A percentile compares a stretch with the other conserved stretches of the same genome.
These are phyloP conservation scores for Malurus alboscapulatus DNA, from an alignment of 2,113 vertebrate genomes.

Conservation along the genomic window DNA sequence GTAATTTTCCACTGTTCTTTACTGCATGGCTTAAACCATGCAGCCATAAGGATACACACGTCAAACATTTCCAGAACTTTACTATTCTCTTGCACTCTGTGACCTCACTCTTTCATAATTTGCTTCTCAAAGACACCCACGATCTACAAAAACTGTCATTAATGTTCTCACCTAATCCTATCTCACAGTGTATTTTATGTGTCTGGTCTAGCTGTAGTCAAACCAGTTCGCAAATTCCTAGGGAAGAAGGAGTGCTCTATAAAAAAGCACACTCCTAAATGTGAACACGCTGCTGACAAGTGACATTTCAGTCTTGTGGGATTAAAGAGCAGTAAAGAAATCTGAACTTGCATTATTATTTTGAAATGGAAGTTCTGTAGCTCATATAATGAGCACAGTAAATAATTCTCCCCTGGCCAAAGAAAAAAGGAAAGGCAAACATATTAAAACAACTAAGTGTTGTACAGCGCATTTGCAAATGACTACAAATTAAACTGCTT, in stretches of 20 bases:
- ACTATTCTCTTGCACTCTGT: background rate
- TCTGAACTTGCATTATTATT: background rate
- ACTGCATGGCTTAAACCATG: background rate
- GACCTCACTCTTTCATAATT: background rate
- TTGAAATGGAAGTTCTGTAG: background rate
- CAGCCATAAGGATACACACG: background rate
- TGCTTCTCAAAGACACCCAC: background rate
- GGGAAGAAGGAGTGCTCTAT: background rate
- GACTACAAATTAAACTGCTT: background rate
- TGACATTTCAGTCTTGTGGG: background rate
- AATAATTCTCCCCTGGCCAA: background rate
- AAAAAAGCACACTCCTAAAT: background rate
- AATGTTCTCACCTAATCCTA: background rate
- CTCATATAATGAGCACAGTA: background rate
- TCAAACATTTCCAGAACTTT: background rate
- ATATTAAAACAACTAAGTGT: background rate
- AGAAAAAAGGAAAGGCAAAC: background rate
- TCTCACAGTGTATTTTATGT: background rate
- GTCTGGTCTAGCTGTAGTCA: background rate
- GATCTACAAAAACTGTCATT: background rate
- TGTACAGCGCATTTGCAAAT: background rate
- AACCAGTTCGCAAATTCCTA: background rate
- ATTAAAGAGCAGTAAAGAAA: background rate
- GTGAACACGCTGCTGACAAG: background rate
- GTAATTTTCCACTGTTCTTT: background rate